phyloP scores from a whole-genome alignment of 2,888 invertebrate genomes.

The Thyatira batis region DNA sequence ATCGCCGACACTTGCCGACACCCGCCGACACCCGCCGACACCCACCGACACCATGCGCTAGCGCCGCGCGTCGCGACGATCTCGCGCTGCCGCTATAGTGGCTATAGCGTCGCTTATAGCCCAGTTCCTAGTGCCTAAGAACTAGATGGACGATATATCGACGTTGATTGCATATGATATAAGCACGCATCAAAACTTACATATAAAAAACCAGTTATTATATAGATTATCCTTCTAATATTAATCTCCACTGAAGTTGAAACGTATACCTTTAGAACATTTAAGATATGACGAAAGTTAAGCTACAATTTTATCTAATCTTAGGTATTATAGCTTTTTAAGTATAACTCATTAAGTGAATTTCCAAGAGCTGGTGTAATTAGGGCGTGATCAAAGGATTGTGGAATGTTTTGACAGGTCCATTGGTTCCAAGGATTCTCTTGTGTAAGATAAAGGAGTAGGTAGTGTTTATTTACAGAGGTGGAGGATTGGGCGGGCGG shows the following conservation, averaged over 20 bases:
- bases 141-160: too few species aligned
- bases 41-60: background rate
- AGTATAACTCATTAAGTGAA: conserved; percentile 70
- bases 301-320: conserved; percentile 1
- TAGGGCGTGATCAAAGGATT: conserved; percentile 69
- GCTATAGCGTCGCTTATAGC: too few species aligned
- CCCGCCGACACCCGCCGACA: background rate
- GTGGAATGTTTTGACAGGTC: conserved; percentile 60
- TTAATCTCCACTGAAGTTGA: background rate
- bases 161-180: too few species aligned
- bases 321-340: conserved; percentile 36
- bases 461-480: background rate
- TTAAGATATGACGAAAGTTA: background rate
- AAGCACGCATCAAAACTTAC: too few species aligned
- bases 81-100: too few species aligned
- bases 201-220: too few species aligned
- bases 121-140: too few species aligned
- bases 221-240: too few species aligned
- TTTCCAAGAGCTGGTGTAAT: conserved; percentile 66
- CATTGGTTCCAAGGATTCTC: conserved; percentile 44
- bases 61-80: background rate
- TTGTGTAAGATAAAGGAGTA: background rate
- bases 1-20: background rate
- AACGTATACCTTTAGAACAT: background rate
- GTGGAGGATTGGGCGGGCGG: background rate